Evolutionary conservation across 1,140 invertebrate species (phyloP).

Genomic region (Trichomalopsis sarcophagae): DNA sequence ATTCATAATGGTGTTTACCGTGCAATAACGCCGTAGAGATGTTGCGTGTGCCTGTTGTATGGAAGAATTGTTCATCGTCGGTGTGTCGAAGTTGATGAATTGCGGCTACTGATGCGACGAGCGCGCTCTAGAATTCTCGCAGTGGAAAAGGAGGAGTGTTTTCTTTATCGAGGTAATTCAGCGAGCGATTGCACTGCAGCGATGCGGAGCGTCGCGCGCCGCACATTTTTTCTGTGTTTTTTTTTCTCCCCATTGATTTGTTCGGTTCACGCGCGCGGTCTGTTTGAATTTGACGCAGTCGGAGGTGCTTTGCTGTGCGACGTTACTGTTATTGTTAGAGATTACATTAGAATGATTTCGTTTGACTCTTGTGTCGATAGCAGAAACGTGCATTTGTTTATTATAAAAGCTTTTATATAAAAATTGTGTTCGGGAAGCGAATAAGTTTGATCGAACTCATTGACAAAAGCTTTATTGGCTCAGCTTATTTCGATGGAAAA

Average conservation of each 20-base stretch:
- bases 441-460: no score
- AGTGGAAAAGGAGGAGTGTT: neutral
- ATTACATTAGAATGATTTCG: neutral
- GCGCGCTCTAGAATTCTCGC: neutral
- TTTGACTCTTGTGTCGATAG: neutral
- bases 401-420: no score
- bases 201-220: no score
- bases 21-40: no score
- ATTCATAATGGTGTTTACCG: no score
- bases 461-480: no score
- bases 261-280: neutral
- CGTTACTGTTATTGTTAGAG: neutral
- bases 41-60: no score
- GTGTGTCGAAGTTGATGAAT: neutral
- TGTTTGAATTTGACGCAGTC: conserved; percentile 5
- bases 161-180: conserved; percentile 21
- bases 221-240: neutral
- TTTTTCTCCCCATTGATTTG: neutral
- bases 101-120: neutral
- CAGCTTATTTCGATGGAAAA: no score
- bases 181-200: neutral
- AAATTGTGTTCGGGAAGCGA: no score
- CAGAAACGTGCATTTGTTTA: neutral
- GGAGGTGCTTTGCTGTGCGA: neutral
- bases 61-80: neutral